Evolutionary conservation across 2,797 vertebrate species (phyloP).

Genomic region (Acrossocheilus fasciatus): DNA sequence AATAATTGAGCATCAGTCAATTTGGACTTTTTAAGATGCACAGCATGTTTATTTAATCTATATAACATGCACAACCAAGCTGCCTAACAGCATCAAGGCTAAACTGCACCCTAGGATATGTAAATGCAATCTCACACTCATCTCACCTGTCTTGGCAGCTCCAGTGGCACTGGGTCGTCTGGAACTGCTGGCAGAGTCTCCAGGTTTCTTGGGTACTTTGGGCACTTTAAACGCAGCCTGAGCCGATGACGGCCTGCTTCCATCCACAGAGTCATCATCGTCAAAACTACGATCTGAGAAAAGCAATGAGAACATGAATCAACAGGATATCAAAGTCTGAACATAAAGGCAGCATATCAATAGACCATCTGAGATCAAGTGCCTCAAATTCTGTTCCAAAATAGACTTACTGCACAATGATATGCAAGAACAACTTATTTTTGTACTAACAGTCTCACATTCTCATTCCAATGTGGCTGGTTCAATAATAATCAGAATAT

Average conservation of each 20-base stretch:
- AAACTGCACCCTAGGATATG: neutral
- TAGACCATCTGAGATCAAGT: neutral
- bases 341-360: neutral
- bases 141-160: constrained; percentile 88
- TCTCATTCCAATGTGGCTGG: neutral
- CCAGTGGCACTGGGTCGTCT: constrained; percentile 90
- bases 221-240: constrained; percentile 94
- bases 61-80: neutral
- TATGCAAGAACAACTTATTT: neutral
- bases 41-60: neutral
- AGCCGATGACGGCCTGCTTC: constrained; percentile 89
- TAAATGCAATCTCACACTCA: neutral
- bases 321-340: neutral
- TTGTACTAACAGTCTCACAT: neutral
- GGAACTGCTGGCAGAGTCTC: constrained; percentile 83
- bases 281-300: constrained; percentile 94
- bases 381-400: neutral
- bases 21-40: neutral
- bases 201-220: constrained; percentile 90
- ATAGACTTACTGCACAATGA: neutral
- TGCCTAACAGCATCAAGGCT: neutral
- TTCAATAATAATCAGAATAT: neutral
- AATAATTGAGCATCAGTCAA: neutral
- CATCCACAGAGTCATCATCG: constrained; percentile 97
- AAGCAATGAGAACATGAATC: neutral